Evolutionary conservation across 2,888 invertebrate genomes (phyloP), one percentile per base, ranked within the genome.

Genomic region (Celastrina argiolus): DNA sequence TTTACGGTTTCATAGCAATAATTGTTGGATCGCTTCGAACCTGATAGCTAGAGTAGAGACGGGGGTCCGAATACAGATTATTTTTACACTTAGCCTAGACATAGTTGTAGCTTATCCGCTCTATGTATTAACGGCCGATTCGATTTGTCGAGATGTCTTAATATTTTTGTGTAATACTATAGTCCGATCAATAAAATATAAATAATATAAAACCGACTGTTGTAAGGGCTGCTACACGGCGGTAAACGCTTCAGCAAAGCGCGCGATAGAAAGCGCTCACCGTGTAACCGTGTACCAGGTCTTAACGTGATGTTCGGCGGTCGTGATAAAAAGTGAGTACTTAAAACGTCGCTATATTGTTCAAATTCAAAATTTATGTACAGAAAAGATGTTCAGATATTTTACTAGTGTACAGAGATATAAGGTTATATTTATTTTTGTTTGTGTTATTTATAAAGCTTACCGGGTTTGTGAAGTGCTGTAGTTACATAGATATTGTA

Each of bases 321-420:
- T 51, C 51, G 51, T 51, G 51, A 22, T 51, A 51, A 22, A 61
- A 39, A 65, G 65, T 65, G 67, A 16, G 61, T 67, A 67, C 67
- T 41, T 65, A 65, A 61, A 28, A 61, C 63, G 64, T 56, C 51
- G 26, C 51, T 26, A 51, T 22, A 51, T 51, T 51, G 51, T 51
- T 51, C 51, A 59, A 59, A 59, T 59, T 36, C 59, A 12, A 61
- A 61, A 61, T 61, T 61, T 16, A 61, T 61, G 61, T 61, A 61
- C 18, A 61, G 67, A 67, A 16, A 45, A 63, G 66, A 67, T 58
- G 69, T 34, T 42, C 56, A 69, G 63, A 72, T 74, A 75, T 80
- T 79, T 80, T 79, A 78, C 74, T 72, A 78, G 66, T 88, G 88
- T 88, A 88, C 87, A 88, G 88, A 88, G 85, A 88, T 86, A 73